phyloP scores from a whole-genome alignment of 1,140 invertebrate species.

The Acromyrmex charruanus region DNA sequence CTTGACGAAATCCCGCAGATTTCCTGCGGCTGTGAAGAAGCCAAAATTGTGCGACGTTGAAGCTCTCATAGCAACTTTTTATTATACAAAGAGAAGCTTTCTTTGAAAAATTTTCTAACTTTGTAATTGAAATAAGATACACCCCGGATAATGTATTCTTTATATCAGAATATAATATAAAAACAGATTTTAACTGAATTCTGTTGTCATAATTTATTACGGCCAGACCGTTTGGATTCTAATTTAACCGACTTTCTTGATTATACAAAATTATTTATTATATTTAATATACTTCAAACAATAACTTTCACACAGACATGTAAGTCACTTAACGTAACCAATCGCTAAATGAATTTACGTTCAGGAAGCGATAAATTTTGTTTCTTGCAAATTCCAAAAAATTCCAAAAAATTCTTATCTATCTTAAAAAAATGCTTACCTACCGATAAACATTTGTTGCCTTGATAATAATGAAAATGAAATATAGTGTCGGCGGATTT shows the following conservation, averaged over 20 bases:
- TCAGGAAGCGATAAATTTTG: slow-evolving; percentile 10
- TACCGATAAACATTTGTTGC: slow-evolving; percentile 8
- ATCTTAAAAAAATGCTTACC: background rate
- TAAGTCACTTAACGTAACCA: background rate
- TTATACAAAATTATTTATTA: slow-evolving; percentile 5
- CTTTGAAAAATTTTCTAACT: slow-evolving; percentile 20
- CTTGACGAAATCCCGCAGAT: slow-evolving; percentile 40
- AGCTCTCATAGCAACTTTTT: background rate
- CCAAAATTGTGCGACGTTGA: slow-evolving; percentile 10
- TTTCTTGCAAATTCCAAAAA: background rate
- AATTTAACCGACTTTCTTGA: background rate
- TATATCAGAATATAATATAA: background rate
- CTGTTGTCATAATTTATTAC: background rate
- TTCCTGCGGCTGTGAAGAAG: background rate
- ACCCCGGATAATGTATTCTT: background rate
- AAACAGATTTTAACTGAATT: background rate
- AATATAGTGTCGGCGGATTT: background rate
- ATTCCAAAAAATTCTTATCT: background rate
- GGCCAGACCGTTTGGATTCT: background rate
- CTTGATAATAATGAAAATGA: slow-evolving; percentile 15
- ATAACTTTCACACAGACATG: slow-evolving; percentile 2
- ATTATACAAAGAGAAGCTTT: background rate
- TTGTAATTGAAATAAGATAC: background rate
- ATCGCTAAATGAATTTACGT: slow-evolving; percentile 1
- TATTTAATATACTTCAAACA: slow-evolving; percentile 14